A percentile compares a stretch with the other conserved stretches of the same genome.
These are phyloP conservation scores for Oryctolagus cuniculus DNA, from an alignment of 2,113 vertebrate genomes.

Conservation along the genomic window mOryCun1.1 NC_091449.1:46386001-46386500, in stretches of 20 bases:
- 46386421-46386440: constrained; percentile 72
- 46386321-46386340: constrained; percentile 79
- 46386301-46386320: constrained; percentile 71
- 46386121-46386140: not conserved
- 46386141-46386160: not conserved
- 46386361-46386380: constrained; percentile 77
- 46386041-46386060: not conserved
- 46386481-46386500: constrained; percentile 84
- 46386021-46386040: not conserved
- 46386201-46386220: constrained; percentile 12
- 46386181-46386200: not conserved
- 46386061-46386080: not conserved
- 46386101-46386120: not conserved
- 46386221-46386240: constrained; percentile 12
- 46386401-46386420: constrained; percentile 78
- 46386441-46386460: constrained; percentile 73
- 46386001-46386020: not conserved
- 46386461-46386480: constrained; percentile 82
- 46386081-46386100: not conserved
- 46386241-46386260: constrained; percentile 73
- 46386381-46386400: constrained; percentile 63
- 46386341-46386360: constrained; percentile 74
- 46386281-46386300: constrained; percentile 67
- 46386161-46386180: not conserved
- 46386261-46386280: constrained; percentile 76